A percentile compares a stretch with the other conserved stretches of the same genome.
Evolutionary conservation across 2,113 vertebrate genomes (phyloP).

Genomic region (Heterotilapia buettikoferi): DNA sequence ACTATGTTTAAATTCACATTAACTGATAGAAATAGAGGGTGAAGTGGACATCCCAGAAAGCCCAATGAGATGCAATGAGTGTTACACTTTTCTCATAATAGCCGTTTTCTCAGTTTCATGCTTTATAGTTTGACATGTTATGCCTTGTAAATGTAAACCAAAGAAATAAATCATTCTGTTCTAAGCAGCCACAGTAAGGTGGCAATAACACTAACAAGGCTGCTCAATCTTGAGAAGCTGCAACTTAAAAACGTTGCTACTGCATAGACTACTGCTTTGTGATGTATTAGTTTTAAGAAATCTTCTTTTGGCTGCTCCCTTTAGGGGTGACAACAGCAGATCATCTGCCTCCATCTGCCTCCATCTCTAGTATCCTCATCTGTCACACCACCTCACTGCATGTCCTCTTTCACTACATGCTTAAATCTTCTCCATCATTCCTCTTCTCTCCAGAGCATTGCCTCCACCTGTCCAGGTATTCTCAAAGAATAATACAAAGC

Average conservation of each 20-base stretch:
- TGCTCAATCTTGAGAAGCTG: not conserved
- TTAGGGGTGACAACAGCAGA: not conserved
- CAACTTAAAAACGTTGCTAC: not conserved
- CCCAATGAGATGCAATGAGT: not conserved
- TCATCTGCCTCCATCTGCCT: not conserved
- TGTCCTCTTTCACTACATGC: not conserved
- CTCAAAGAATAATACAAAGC: not conserved
- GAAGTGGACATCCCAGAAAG: not conserved
- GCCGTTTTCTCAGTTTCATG: not conserved
- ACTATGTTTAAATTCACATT: not conserved
- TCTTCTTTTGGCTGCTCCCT: not conserved
- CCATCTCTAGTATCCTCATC: not conserved
- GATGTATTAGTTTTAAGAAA: not conserved
- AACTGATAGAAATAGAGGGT: not conserved
- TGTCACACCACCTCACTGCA: not conserved
- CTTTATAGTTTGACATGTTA: not conserved
- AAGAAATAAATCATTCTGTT: not conserved
- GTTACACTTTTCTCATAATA: not conserved
- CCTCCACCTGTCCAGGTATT: not conserved
- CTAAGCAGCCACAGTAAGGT: not conserved
- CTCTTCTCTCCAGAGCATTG: not conserved
- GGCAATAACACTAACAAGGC: not conserved
- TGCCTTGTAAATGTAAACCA: not conserved
- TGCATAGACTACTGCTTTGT: not conserved
- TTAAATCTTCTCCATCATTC: not conserved